phyloP scores from a whole-genome alignment of 2,113 vertebrate genomes.

The Gallinago paraguaiae region DNA sequence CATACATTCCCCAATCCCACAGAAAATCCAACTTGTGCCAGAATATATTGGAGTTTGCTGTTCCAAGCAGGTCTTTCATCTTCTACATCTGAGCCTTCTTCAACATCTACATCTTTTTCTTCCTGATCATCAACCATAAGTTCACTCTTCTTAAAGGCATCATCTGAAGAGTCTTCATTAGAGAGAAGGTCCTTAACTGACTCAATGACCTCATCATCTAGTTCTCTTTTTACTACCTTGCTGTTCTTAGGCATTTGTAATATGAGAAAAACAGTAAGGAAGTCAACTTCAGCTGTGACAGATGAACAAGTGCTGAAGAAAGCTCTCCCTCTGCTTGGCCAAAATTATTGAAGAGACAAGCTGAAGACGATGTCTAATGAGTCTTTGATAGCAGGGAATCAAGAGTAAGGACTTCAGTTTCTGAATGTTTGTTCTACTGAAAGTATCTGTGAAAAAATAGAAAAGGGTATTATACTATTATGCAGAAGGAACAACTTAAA shows the following conservation, averaged over 20 bases:
- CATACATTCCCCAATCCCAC: conserved; percentile 98
- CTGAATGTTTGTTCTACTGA: background rate
- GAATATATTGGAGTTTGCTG: conserved; percentile 96
- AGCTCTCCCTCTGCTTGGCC: background rate
- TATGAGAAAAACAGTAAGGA: background rate
- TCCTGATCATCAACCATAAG: conserved; percentile 84
- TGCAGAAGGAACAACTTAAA: background rate
- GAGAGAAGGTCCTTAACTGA: conserved; percentile 96
- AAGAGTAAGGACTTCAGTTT: conserved; percentile 9
- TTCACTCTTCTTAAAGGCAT: conserved; percentile 94
- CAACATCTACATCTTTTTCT: conserved; percentile 82
- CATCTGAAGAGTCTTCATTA: conserved; percentile 91
- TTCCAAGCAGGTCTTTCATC: conserved; percentile 95
- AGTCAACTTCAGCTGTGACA: background rate
- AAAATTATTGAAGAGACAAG: conserved; percentile 3
- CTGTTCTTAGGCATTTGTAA: conserved; percentile 98
- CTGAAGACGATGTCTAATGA: conserved; percentile 3
- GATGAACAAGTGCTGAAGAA: background rate
- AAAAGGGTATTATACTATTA: background rate
- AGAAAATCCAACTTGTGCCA: conserved; percentile 98
- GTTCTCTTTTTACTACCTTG: conserved; percentile 93
- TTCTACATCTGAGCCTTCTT: conserved; percentile 83
- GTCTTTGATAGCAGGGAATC: conserved; percentile 31
- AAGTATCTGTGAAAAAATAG: conserved; percentile 39
- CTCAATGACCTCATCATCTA: conserved; percentile 96